Percentiles rank a stretch among this genome's conserved stretches.
Conservation (phyloP, 2,797 vertebrate species). For the Antennarius maculatus region DNA sequence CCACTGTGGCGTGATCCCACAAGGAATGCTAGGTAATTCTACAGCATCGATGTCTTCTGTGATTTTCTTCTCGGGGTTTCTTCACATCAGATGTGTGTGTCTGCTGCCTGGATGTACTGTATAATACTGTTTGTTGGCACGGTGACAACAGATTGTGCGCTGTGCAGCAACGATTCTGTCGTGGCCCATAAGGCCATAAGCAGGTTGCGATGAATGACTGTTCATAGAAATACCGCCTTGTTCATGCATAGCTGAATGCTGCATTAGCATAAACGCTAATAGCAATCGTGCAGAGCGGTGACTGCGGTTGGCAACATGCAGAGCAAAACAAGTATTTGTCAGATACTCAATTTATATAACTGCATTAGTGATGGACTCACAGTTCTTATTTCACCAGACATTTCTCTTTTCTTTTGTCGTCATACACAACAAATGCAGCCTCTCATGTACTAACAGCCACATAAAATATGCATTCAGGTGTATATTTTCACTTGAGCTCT, state of each 20-base stretch:
- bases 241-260: slow-evolving; percentile 77
- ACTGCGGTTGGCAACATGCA: slow-evolving; percentile 43
- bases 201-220: slow-evolving; percentile 68
- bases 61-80: slow-evolving; percentile 37
- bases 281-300: slow-evolving; percentile 64
- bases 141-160: slow-evolving; percentile 69
- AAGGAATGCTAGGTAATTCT: neutral
- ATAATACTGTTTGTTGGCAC: slow-evolving; percentile 59
- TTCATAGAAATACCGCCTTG: slow-evolving; percentile 73
- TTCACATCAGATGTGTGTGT: slow-evolving; percentile 46
- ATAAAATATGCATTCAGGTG: slow-evolving; percentile 25
- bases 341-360: slow-evolving; percentile 37
- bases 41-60: slow-evolving; percentile 19
- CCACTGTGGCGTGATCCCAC: neutral
- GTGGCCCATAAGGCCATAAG: slow-evolving; percentile 74
- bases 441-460: slow-evolving; percentile 22
- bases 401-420: slow-evolving; percentile 15
- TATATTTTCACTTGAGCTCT: slow-evolving; percentile 45
- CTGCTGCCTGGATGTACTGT: slow-evolving; percentile 57
- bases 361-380: slow-evolving; percentile 45
- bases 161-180: slow-evolving; percentile 70
- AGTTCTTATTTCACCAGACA: slow-evolving; percentile 22
- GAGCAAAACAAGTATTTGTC: slow-evolving; percentile 74
- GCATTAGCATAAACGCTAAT: slow-evolving; percentile 81
- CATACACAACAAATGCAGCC: neutral